Conservation (phyloP, 30 jellyfish, hydroid and myxozoan genomes). For the Hydractinia symbiolongicarpus region DNA sequence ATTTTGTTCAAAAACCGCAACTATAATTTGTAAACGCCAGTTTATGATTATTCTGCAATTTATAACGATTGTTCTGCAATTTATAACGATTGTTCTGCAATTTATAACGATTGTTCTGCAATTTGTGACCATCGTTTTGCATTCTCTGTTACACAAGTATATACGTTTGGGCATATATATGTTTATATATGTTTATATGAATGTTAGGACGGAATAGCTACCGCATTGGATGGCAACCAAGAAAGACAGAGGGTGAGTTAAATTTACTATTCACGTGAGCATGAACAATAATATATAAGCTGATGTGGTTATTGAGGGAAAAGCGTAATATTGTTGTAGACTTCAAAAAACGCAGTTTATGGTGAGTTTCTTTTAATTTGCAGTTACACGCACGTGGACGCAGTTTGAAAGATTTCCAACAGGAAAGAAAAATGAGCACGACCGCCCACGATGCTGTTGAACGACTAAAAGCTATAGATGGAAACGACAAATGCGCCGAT, state of each 20-base stretch:
- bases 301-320: no score
- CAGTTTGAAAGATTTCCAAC: conserved; percentile 27
- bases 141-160: no score
- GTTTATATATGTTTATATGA: no score
- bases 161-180: no score
- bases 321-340: neutral
- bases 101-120: no score
- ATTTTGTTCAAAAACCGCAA: no score
- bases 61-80: no score
- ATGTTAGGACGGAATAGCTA: conserved; percentile 76
- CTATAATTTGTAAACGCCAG: no score
- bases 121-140: no score
- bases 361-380: neutral
- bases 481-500: conserved; percentile 79
- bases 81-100: no score
- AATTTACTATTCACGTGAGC: neutral
- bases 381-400: conserved; percentile 37
- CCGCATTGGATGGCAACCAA: conserved; percentile 67
- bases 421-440: neutral
- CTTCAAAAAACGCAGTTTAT: neutral
- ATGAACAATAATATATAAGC: neutral
- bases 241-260: conserved; percentile 65
- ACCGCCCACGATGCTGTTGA: conserved; percentile 55
- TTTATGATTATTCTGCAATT: no score
- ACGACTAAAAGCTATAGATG: conserved; percentile 75